phyloP scores from a whole-genome alignment of 2,113 vertebrate genomes.

The Plestiodon gilberti region DNA sequence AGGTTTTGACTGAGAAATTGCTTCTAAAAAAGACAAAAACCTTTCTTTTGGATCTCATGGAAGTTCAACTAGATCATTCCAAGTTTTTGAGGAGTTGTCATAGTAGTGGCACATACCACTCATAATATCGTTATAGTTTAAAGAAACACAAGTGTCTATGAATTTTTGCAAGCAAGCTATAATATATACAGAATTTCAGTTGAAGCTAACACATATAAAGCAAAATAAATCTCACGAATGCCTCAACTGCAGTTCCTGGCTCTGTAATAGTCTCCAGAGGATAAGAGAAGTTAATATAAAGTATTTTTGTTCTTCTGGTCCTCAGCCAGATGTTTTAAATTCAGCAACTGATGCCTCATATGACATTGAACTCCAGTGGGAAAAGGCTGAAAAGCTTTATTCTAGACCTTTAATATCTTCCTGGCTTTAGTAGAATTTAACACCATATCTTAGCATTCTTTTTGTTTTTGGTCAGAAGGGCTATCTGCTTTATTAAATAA shows the following conservation, averaged over 20 bases:
- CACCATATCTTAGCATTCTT: constrained; percentile 20
- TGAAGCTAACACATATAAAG: constrained; percentile 55
- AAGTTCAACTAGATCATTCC: constrained; percentile 11
- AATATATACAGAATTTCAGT: constrained; percentile 58
- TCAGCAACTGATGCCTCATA: constrained; percentile 66
- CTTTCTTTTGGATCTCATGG: neutral
- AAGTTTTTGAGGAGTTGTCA: constrained; percentile 9
- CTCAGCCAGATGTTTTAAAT: constrained; percentile 73
- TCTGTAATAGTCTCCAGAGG: constrained; percentile 65
- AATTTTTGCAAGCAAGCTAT: constrained; percentile 63
- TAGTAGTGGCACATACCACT: constrained; percentile 7
- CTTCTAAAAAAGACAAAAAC: constrained; percentile 21
- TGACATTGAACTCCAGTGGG: constrained; percentile 68
- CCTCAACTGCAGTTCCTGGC: constrained; percentile 54
- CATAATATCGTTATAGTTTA: constrained; percentile 36
- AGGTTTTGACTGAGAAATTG: constrained; percentile 3
- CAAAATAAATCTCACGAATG: constrained; percentile 70
- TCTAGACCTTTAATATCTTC: constrained; percentile 31
- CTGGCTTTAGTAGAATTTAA: constrained; percentile 29
- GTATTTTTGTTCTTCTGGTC: constrained; percentile 73
- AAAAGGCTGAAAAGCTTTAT: constrained; percentile 54
- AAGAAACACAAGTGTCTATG: constrained; percentile 39
- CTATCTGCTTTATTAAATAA: neutral
- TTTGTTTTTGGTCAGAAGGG: constrained; percentile 5
- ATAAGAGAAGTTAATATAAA: constrained; percentile 70